Evolutionary conservation across 2,888 invertebrate species (phyloP), one percentile per base, ranked within the genome.

Genomic region (Drosophila imparisetae): DNA sequence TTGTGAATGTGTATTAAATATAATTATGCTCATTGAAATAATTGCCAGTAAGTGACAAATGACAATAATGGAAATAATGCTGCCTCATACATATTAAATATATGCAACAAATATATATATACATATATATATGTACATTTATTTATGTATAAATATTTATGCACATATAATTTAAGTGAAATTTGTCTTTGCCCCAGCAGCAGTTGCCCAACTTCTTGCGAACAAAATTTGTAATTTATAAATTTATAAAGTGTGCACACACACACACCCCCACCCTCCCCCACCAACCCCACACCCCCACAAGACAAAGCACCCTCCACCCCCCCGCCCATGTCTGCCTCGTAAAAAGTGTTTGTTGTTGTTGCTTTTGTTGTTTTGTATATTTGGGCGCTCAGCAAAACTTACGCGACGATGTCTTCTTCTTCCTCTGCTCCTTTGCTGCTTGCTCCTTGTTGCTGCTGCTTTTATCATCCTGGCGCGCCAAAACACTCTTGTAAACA

Each of bases 181-280:
- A 68, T 70, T 61, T 64, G 48, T 49, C n/a, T 27, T n/a, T 40
- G 27, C 45, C 45, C 15, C 45, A 15, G 30, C 42, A 21, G 40
- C 21, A 34, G 52, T 66, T 40, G 29, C 54, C 36, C 49, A 21
- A 36, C 29, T 40, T 15, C 53, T 45, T 48, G 63, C 50, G 29
- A 76, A 74, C 76, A 91, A 91, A 91, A 91, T 90, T 91, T 92
- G 91, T 92, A 91, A 91, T 91, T 92, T 91, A 91, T 92, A 91
- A 91, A 91, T 91, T 92, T 91, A 91, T 92, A 90, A 91, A 86
- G 79, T 77, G 36, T 50, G 58, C 72, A 38, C 21, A 30, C 21
- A 30, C 21, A 21, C 42, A 8, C 34, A 15, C 24, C 11, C 53
- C 3, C 53, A 21, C 18, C 10, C 6, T n/a, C 24, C 18, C 5